Evolutionary conservation across 2,113 vertebrate genomes (phyloP).

Genomic region (Ctenodactylus gundi): DNA sequence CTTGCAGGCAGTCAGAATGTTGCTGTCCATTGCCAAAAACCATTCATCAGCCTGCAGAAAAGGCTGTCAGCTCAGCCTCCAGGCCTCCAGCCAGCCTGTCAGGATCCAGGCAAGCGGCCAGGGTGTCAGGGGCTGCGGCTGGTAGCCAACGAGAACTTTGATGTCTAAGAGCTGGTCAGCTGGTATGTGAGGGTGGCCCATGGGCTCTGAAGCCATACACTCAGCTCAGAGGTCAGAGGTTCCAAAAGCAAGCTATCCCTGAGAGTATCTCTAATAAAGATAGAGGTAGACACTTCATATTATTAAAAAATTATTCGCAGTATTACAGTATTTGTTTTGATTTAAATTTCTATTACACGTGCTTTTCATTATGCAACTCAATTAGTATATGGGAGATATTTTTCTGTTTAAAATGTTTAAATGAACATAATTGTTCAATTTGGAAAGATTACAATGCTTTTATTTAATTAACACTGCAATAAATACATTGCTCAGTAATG

Average conservation of each 20-base stretch:
- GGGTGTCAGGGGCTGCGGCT: slow-evolving; percentile 94
- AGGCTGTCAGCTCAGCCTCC: slow-evolving; percentile 89
- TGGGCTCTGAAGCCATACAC: slow-evolving; percentile 89
- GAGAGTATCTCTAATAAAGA: slow-evolving; percentile 85
- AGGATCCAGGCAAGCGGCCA: slow-evolving; percentile 92
- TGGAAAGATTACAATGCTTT: slow-evolving; percentile 90
- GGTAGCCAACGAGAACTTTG: slow-evolving; percentile 95
- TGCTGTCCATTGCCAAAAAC: slow-evolving; percentile 88
- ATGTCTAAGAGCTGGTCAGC: slow-evolving; percentile 93
- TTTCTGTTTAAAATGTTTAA: slow-evolving; percentile 91
- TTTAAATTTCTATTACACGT: slow-evolving; percentile 90
- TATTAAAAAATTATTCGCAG: slow-evolving; percentile 82
- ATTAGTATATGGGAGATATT: slow-evolving; percentile 90
- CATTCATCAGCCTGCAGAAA: slow-evolving; percentile 92
- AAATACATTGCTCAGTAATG: slow-evolving; percentile 90
- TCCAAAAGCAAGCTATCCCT: slow-evolving; percentile 84
- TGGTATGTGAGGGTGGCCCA: slow-evolving; percentile 92
- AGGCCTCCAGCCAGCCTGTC: slow-evolving; percentile 92
- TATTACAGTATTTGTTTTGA: slow-evolving; percentile 88
- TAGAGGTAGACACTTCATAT: slow-evolving; percentile 83
- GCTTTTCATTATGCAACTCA: slow-evolving; percentile 88
- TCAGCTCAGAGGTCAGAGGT: slow-evolving; percentile 87
- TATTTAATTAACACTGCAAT: slow-evolving; percentile 93
- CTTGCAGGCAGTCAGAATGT: slow-evolving; percentile 77
- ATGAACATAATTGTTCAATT: slow-evolving; percentile 93